A percentile compares a stretch with the other conserved stretches of the same genome.
Evolutionary conservation across 2,113 vertebrate species (phyloP).

Genomic region (Mastomys coucha): DNA sequence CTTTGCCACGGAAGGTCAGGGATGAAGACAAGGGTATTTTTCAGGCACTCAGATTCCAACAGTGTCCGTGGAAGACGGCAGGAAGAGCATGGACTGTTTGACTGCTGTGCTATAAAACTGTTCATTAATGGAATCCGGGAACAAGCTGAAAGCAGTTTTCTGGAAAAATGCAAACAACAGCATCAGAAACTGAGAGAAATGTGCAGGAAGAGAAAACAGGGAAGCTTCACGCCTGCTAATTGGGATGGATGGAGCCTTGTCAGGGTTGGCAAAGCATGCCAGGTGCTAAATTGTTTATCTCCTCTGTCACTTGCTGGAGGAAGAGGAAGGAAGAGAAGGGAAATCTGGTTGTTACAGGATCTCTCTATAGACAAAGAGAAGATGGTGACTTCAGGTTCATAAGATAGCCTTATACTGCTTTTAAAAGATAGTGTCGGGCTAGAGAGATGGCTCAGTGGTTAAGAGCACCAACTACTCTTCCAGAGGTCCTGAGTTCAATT

Average conservation of each 20-base stretch:
- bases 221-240: background rate
- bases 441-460: too few relatives aligned
- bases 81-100: accelerated
- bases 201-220: background rate
- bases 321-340: background rate
- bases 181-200: accelerated
- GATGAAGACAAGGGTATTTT: accelerated
- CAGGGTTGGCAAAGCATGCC: background rate
- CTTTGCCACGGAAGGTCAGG: background rate
- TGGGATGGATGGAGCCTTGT: background rate
- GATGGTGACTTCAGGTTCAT: background rate
- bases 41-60: background rate
- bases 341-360: background rate
- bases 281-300: too few relatives aligned
- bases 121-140: background rate
- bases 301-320: background rate
- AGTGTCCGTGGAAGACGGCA: accelerated
- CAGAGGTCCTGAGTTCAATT: too few relatives aligned
- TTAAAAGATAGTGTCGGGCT: background rate
- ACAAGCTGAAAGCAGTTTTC: background rate
- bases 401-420: background rate
- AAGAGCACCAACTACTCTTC: too few relatives aligned
- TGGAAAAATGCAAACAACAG: background rate
- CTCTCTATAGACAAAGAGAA: background rate
- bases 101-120: background rate